Evolutionary conservation across 2,888 invertebrate species (phyloP).

Genomic region (Baccha elongata): DNA sequence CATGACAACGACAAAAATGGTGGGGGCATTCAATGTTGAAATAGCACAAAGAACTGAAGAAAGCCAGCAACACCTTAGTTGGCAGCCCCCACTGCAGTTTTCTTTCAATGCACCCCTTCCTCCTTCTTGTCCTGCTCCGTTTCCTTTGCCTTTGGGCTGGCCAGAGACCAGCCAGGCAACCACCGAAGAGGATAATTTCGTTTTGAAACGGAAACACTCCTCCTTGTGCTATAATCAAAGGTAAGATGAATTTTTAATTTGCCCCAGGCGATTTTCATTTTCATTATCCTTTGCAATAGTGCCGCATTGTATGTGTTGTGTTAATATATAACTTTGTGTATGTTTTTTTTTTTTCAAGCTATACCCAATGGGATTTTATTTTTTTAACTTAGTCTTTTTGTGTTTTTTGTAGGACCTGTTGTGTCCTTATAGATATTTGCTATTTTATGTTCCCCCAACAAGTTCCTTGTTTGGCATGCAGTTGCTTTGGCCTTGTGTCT

Average conservation of each 20-base stretch:
- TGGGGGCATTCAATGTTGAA: not conserved
- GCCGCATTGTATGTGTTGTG: conserved; percentile 6
- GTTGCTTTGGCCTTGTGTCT: conserved; percentile 9
- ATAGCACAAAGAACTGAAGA: conserved; percentile 7
- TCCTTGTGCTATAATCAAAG: conserved; percentile 65
- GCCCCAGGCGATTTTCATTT: conserved; percentile 68
- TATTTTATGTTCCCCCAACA: conserved; percentile 60
- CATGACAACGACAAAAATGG: conserved; percentile 15
- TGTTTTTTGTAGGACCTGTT: conserved; percentile 54
- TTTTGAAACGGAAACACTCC: conserved; percentile 47
- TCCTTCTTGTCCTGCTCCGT: not conserved
- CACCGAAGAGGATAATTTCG: conserved; percentile 58
- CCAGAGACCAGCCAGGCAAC: conserved; percentile 19
- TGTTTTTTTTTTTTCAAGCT: not conserved
- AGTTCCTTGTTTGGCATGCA: conserved; percentile 53
- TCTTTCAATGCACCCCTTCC: not conserved
- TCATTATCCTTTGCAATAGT: conserved; percentile 38
- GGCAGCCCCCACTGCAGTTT: conserved; percentile 33
- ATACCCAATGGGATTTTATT: conserved; percentile 1
- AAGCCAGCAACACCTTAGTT: conserved; percentile 53
- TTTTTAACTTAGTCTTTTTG: conserved; percentile 27
- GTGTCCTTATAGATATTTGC: conserved; percentile 48
- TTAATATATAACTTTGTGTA: conserved; percentile 1
- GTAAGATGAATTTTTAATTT: conserved; percentile 73
- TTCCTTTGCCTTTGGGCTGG: conserved; percentile 24